These are phyloP conservation scores for Calliphora vomitoria DNA, from an alignment of 2,888 invertebrate species.

Conservation along the genomic window DNA sequence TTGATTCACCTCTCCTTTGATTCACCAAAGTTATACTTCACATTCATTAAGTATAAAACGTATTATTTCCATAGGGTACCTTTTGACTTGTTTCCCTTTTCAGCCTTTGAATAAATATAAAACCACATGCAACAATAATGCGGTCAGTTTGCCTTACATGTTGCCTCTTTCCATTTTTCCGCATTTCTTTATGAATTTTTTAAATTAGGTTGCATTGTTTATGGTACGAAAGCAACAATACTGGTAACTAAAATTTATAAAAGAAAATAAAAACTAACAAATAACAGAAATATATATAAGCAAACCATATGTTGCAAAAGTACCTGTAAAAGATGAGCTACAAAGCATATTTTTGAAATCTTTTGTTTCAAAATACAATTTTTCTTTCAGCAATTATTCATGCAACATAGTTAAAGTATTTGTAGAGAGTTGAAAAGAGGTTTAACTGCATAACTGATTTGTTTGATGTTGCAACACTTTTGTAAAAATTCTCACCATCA, in stretches of 20 bases:
- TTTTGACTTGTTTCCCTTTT: neutral
- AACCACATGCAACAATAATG: conserved; percentile 63
- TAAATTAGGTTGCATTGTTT: conserved; percentile 37
- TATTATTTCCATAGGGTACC: neutral
- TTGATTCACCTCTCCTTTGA: too few relatives aligned
- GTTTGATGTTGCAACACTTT: conserved; percentile 27
- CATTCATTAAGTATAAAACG: too few relatives aligned
- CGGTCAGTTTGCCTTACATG: conserved; percentile 53
- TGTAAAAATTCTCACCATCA: neutral
- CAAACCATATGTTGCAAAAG: conserved; percentile 28
- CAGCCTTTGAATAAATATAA: neutral
- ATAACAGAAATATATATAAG: neutral
- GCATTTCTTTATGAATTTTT: neutral
- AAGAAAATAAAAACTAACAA: conserved; percentile 6
- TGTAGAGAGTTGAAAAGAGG: neutral
- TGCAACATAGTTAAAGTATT: conserved; percentile 35
- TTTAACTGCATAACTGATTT: neutral
- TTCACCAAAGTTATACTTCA: too few relatives aligned
- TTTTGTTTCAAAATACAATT: conserved; percentile 27
- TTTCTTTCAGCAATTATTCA: conserved; percentile 53
- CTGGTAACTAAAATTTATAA: neutral
- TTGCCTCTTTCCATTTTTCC: conserved; percentile 23
- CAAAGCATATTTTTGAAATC: conserved; percentile 51
- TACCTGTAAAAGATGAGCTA: conserved; percentile 15
- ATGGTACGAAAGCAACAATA: neutral